Percentiles rank a stretch among this genome's conserved stretches.
Evolutionary conservation across 2,797 vertebrate genomes (phyloP).

Genomic region (Discoglossus pictus): DNA sequence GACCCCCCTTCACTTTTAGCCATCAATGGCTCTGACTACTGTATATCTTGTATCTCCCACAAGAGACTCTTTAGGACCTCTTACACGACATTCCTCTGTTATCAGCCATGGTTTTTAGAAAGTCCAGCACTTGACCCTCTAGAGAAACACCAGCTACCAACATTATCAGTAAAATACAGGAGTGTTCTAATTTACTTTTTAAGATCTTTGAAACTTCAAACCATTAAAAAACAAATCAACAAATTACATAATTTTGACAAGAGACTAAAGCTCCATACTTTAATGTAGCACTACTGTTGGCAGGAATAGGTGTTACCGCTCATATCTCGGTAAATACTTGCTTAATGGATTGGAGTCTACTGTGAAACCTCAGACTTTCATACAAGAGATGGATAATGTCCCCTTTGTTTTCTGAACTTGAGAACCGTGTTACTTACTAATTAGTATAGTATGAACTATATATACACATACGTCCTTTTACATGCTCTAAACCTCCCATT

Average conservation of each 20-base stretch:
- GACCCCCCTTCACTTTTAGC: slow-evolving; percentile 9
- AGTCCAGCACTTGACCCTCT: slow-evolving; percentile 48
- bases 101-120: slow-evolving; percentile 48
- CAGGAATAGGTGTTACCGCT: neutral
- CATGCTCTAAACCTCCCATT: too few relatives aligned
- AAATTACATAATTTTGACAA: slow-evolving; percentile 42
- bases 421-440: too few relatives aligned
- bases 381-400: too few relatives aligned
- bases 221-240: slow-evolving; percentile 47
- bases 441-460: too few relatives aligned
- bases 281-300: slow-evolving; percentile 1
- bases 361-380: too few relatives aligned
- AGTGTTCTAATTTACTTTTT: slow-evolving; percentile 47
- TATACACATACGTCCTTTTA: too few relatives aligned
- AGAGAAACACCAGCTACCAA: slow-evolving; percentile 46
- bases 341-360: too few relatives aligned
- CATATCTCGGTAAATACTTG: neutral
- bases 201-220: slow-evolving; percentile 51
- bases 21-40: slow-evolving; percentile 4
- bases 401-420: too few relatives aligned
- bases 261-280: slow-evolving; percentile 12
- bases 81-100: slow-evolving; percentile 52
- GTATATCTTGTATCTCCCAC: slow-evolving; percentile 45
- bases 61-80: slow-evolving; percentile 51
- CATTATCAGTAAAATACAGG: slow-evolving; percentile 44